Base-by-base conservation (phyloP, 2,888 invertebrate genomes). In the Dryomyza anilis region DNA sequence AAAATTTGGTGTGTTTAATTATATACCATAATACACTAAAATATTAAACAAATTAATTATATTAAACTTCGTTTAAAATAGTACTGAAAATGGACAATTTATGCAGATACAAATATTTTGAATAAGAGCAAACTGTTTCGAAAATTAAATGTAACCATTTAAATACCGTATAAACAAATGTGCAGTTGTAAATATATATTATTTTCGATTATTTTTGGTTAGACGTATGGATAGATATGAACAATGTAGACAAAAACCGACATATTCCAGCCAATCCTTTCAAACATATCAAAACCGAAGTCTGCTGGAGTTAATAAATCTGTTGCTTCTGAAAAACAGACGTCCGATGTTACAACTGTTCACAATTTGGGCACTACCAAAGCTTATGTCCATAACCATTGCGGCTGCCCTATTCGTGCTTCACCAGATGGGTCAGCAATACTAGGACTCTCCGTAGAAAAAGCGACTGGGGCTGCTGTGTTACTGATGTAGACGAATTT, bases 221-320 rank as follows among this genome's bases (percentile, higher is more conserved):
- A 25, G 43, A 8, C 56, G 64, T 3, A 57, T 62, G 62, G 64
- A 65, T 23, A 29, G 48, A 2, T 65, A 60, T 21, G 60, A 65
- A 12, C n/a, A 27, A 6, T 30, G 46, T 2, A 59, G 64, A 7
- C 55, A 29, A 2, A 53, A 48, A 36, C n/a, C 46, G 8, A 7
- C 12, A 25, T n/a, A 2, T 3, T n/a, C 19, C n/a, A 16, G 10
- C 10, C 4, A 50, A 12, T 0, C 19, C 12, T 14, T 45, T 27
- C n/a, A n/a, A 23, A 21, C 14, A 27, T 45, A 48, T 5, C 25
- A 25, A 64, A 64, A 29, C 33, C 55, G 56, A 55, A 19, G 25
- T 43, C 60, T 21, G 27, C 48, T 3, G 29, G 21, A 8, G 12
- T 8, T 19, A 29, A 45, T 7, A 36, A n/a, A 21, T 30, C 4